Evolutionary conservation across 2,797 vertebrate genomes (phyloP).

Genomic region (Siniperca undulata): DNA sequence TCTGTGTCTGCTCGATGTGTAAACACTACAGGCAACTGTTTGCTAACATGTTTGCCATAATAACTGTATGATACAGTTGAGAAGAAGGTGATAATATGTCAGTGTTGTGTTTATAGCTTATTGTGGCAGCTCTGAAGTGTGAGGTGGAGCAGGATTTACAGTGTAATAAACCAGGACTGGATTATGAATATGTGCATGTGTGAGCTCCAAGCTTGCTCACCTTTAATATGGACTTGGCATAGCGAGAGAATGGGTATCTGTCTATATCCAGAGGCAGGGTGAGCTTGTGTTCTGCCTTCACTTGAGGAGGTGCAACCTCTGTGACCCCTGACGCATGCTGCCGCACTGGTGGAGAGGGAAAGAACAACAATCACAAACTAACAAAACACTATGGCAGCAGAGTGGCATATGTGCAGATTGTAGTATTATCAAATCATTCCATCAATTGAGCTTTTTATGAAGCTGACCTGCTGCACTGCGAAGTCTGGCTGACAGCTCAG

Average conservation of each 20-base stretch:
- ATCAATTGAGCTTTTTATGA: neutral
- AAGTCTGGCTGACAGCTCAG: constrained; percentile 91
- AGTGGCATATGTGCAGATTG: neutral
- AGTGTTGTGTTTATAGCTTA: neutral
- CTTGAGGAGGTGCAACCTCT: constrained; percentile 89
- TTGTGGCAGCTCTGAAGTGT: neutral
- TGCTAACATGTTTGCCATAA: neutral
- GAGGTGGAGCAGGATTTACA: neutral
- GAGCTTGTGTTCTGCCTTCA: constrained; percentile 86
- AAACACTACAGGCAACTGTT: too few species aligned
- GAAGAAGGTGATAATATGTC: neutral
- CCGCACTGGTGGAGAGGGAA: constrained; percentile 76
- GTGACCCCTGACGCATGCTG: constrained; percentile 81
- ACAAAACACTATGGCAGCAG: neutral
- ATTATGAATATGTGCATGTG: neutral
- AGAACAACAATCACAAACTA: constrained; percentile 26
- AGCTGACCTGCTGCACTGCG: constrained; percentile 84
- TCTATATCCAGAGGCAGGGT: constrained; percentile 89
- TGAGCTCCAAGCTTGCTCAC: constrained; percentile 65
- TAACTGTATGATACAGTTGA: neutral
- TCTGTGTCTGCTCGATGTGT: too few species aligned
- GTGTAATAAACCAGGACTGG: neutral
- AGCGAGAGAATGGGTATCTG: constrained; percentile 91
- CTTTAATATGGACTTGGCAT: constrained; percentile 89
- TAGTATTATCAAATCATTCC: neutral